Evolutionary conservation across 2,113 vertebrate species (phyloP).

Genomic region (Cranoglanis bouderius): DNA sequence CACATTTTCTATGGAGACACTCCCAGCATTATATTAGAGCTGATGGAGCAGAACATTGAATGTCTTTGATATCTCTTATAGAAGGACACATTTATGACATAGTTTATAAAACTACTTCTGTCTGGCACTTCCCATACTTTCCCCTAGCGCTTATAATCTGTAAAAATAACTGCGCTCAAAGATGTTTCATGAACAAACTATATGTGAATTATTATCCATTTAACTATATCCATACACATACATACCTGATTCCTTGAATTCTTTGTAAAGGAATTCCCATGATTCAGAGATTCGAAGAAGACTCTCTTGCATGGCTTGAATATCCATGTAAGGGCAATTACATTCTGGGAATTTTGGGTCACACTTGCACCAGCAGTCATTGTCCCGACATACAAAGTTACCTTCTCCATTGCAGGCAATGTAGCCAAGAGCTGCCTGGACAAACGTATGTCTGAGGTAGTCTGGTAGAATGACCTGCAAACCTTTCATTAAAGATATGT

Average conservation of each 20-base stretch:
- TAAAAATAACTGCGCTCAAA: constrained; percentile 66
- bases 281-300: constrained; percentile 88
- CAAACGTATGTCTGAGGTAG: constrained; percentile 90
- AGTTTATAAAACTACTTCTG: constrained; percentile 46
- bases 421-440: constrained; percentile 92
- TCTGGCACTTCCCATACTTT: constrained; percentile 58
- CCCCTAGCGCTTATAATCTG: constrained; percentile 63
- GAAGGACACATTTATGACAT: constrained; percentile 65
- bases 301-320: constrained; percentile 95
- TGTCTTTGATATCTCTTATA: constrained; percentile 44
- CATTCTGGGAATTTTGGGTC: constrained; percentile 90
- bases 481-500: constrained; percentile 69
- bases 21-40: constrained; percentile 45
- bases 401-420: constrained; percentile 97
- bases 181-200: constrained; percentile 54
- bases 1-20: constrained; percentile 3
- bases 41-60: constrained; percentile 48
- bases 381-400: constrained; percentile 90
- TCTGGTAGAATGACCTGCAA: constrained; percentile 92
- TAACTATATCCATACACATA: neutral
- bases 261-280: constrained; percentile 86
- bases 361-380: constrained; percentile 95
- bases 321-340: constrained; percentile 96
- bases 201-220: neutral
- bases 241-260: constrained; percentile 93